Conservation (phyloP, 2,888 invertebrate species). For the Mycogona germanica region DNA sequence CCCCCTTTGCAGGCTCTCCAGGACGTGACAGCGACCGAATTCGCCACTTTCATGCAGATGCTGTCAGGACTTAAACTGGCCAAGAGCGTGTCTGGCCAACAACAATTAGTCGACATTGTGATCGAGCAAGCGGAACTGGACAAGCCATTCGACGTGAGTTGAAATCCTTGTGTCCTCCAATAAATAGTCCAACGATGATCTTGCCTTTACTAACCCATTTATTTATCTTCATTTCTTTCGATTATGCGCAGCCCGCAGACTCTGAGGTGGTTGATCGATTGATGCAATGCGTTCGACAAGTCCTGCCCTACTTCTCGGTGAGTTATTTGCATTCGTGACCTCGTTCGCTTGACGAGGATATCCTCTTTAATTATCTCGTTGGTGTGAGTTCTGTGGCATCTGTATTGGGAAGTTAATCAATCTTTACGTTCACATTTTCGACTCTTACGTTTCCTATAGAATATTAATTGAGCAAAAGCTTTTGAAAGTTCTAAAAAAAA, state of each 20-base stretch:
- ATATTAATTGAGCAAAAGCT: too few species aligned
- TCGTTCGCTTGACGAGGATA: too few species aligned
- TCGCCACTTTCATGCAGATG: slow-evolving; percentile 75
- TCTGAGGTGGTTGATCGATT: slow-evolving; percentile 50
- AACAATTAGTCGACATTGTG: slow-evolving; percentile 72
- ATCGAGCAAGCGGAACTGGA: slow-evolving; percentile 76
- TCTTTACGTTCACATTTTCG: too few species aligned
- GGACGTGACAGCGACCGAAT: slow-evolving; percentile 84
- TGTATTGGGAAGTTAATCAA: too few species aligned
- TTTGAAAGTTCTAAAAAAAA: slow-evolving; percentile 20
- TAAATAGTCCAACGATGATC: too few species aligned
- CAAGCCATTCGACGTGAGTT: slow-evolving; percentile 34
- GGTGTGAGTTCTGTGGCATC: too few species aligned
- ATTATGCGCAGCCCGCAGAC: slow-evolving; percentile 31
- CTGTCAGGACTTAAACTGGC: slow-evolving; percentile 68
- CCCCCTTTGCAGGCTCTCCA: slow-evolving; percentile 32
- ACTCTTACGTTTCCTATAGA: too few species aligned
- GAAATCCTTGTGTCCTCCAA: too few species aligned
- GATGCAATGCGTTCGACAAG: slow-evolving; percentile 72
- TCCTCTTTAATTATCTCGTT: too few species aligned
- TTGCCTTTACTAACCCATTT: too few species aligned
- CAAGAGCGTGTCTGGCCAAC: slow-evolving; percentile 68
- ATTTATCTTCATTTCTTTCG: too few species aligned
- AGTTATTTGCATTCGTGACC: too few species aligned
- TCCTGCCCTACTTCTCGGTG: slow-evolving; percentile 78